Evolutionary conservation across 1,140 invertebrate species (phyloP).

Genomic region (Prorops nasuta): DNA sequence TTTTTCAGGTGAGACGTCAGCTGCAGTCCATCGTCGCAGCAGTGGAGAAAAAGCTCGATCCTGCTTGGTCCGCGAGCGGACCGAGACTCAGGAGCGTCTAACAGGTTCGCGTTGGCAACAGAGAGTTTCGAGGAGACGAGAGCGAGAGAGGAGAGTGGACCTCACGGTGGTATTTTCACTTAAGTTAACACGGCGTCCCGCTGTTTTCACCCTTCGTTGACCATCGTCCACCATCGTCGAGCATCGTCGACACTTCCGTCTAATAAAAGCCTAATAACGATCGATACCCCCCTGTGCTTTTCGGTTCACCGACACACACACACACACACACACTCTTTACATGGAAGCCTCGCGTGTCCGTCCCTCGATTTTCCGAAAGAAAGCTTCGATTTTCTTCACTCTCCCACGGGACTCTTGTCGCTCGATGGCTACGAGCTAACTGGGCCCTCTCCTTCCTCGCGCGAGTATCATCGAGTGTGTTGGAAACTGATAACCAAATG

Average conservation of each 20-base stretch:
- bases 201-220: slow-evolving; percentile 28
- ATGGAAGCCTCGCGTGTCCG: too few relatives aligned
- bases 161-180: slow-evolving; percentile 47
- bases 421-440: too few relatives aligned
- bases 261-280: slow-evolving; percentile 49
- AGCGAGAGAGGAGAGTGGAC: slow-evolving; percentile 17
- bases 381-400: too few relatives aligned
- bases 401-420: too few relatives aligned
- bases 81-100: slow-evolving; percentile 16
- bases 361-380: too few relatives aligned
- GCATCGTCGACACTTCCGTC: slow-evolving; percentile 35
- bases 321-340: too few relatives aligned
- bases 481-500: slow-evolving; percentile 24
- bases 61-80: slow-evolving; percentile 3
- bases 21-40: slow-evolving; percentile 1
- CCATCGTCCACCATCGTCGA: slow-evolving; percentile 13
- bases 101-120: slow-evolving; percentile 23
- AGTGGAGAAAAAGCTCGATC: background rate
- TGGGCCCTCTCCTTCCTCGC: too few relatives aligned
- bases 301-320: background rate
- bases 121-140: background rate
- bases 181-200: slow-evolving; percentile 44
- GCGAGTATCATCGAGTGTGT: too few relatives aligned
- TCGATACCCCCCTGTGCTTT: slow-evolving; percentile 35
- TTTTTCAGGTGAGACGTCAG: too few relatives aligned